Base-by-base conservation (phyloP, 2,113 vertebrate species). In the Rousettus leschenaultii region DNA sequence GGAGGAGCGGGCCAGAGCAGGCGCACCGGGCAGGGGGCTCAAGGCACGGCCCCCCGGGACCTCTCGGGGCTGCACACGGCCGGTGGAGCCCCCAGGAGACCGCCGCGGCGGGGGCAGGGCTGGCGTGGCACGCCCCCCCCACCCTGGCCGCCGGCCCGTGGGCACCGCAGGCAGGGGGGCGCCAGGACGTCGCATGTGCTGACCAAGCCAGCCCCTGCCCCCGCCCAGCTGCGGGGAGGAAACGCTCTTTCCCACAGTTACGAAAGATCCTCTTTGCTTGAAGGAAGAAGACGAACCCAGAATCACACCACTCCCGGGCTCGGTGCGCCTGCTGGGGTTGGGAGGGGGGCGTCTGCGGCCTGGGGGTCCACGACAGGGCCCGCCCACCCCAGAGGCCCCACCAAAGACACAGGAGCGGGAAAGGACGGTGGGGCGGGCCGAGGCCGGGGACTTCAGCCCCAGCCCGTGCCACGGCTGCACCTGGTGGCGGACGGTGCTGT, bases 171-270 rank as follows among this genome's bases (percentile, higher is more conserved):
- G 86, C 65, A 30, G 59, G 43, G 66, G 40, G 38, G 22, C 80
- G 5, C 38, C 30, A 53, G 66, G 35, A 22, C 3, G 21, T 24
- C 45, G 6, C 71, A 55, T 84, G 35, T 57, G 77, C 89, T 84
- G 93, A 65, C 45, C 61, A 16, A 4, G 65, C 53, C 91, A 4
- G 65, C 53, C 91, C 86, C 66, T 0, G 14, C 88, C 71, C 93
- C 30, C 14, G 0, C 35, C n/a, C 4, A 0, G 2, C 12, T 0
- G 1, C 0, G 0, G 79, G 71, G 80, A 95, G 88, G 75, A 96
- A 94, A 21, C 0, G 6, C 84, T 57, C 68, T 84, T 80, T 86
- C 92, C 94, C 94, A 95, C 84, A 92, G 84, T 89, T 85, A 13
- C n/a, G 43, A 83, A 93, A 95, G 75, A 93, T 77, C 96, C 91